Conservation (phyloP, 2,888 invertebrate genomes). For the Drosophila austrosaltans region DNA sequence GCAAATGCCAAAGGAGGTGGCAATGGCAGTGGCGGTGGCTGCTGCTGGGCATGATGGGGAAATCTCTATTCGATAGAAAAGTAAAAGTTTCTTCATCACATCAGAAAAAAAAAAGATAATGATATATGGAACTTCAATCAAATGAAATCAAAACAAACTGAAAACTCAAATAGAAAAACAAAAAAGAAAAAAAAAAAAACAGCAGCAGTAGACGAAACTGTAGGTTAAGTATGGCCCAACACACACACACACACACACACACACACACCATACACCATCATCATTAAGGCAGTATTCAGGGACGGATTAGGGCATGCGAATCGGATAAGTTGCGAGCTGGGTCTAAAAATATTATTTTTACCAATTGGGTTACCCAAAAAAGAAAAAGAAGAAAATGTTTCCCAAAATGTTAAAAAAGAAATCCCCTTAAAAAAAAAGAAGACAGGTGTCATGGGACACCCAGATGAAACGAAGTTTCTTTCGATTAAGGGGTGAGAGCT, state of each 20-base stretch:
- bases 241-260: no score
- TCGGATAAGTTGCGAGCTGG: no score
- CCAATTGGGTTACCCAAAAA: no score
- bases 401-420: no score
- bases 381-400: no score
- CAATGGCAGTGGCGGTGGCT: neutral
- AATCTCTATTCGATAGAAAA: constrained; percentile 35
- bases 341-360: no score
- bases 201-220: constrained; percentile 2
- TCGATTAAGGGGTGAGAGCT: no score
- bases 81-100: constrained; percentile 46
- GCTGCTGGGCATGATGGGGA: constrained; percentile 8
- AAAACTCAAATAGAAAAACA: constrained; percentile 24
- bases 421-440: no score
- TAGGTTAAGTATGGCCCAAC: constrained; percentile 27
- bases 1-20: constrained; percentile 20
- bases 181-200: neutral
- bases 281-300: constrained; percentile 10
- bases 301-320: neutral
- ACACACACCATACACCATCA: neutral
- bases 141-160: constrained; percentile 18
- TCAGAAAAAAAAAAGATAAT: constrained; percentile 14
- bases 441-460: no score
- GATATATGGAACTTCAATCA: constrained; percentile 20
- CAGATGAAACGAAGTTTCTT: no score